These are phyloP conservation scores for Torymus aiolomorphi DNA, from an alignment of 2,888 invertebrate genomes.

Conservation along the genomic window DNA sequence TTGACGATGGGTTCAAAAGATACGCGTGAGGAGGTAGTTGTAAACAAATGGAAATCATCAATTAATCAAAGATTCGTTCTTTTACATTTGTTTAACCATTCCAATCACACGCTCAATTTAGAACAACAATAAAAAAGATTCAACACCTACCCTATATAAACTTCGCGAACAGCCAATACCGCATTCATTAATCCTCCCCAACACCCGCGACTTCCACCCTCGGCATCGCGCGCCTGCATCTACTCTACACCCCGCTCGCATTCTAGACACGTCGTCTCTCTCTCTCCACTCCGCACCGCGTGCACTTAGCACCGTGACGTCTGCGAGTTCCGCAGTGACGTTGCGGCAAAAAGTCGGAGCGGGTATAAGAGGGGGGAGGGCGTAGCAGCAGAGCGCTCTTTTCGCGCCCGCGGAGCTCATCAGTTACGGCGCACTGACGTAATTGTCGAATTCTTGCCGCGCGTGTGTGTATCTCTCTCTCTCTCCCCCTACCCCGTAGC, in stretches of 20 bases:
- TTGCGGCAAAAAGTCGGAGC: neutral
- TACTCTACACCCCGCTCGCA: neutral
- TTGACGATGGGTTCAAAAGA: too few relatives aligned
- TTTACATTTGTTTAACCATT: too few relatives aligned
- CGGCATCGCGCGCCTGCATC: neutral
- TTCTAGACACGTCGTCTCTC: conserved; percentile 17
- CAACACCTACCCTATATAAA: too few relatives aligned
- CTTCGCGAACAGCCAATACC: too few relatives aligned
- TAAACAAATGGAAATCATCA: too few relatives aligned
- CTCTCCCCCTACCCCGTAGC: neutral
- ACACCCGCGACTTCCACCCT: neutral
- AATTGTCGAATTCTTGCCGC: conserved; percentile 71
- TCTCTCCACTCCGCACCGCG: neutral
- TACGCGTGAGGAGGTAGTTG: too few relatives aligned
- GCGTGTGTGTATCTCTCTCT: neutral
- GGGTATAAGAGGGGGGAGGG: neutral
- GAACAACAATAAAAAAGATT: too few relatives aligned
- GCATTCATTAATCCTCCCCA: neutral
- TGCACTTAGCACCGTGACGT: conserved; percentile 50
- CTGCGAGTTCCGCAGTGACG: conserved; percentile 31
- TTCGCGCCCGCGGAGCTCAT: conserved; percentile 63
- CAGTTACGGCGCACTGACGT: conserved; percentile 73
- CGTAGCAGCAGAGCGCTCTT: conserved; percentile 46
- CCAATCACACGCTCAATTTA: too few relatives aligned
- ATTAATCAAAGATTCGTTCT: too few relatives aligned